Evolutionary conservation across 2,888 invertebrate genomes (phyloP).

Genomic region (Metallyticus violacea): DNA sequence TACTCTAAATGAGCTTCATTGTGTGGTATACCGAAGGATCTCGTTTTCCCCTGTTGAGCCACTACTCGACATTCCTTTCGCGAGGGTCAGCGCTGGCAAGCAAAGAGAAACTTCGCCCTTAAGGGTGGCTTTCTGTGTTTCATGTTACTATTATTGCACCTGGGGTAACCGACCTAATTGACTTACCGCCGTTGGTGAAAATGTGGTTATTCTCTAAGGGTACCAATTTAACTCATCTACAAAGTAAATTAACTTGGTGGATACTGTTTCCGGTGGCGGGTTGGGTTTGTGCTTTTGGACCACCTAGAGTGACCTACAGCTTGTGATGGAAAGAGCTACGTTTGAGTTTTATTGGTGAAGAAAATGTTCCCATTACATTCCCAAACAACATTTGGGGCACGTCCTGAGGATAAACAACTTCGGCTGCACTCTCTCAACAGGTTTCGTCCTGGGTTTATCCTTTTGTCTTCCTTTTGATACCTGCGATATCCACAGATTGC

Average conservation of each 20-base stretch:
- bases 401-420: too few species aligned
- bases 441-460: too few species aligned
- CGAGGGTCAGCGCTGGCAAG: not conserved
- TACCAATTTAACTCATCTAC: not conserved
- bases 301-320: not conserved
- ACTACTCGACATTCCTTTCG: not conserved
- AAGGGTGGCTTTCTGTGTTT: not conserved
- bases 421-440: too few species aligned
- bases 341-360: too few species aligned
- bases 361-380: too few species aligned
- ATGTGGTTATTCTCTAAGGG: not conserved
- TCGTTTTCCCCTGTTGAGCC: not conserved
- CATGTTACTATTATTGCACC: not conserved
- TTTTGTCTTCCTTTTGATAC: too few species aligned
- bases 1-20: not conserved
- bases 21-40: not conserved
- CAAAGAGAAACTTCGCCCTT: not conserved
- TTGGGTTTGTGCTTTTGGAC: not conserved
- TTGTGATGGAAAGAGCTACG: too few species aligned
- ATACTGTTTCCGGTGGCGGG: too few species aligned
- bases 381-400: too few species aligned
- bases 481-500: too few species aligned
- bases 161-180: not conserved
- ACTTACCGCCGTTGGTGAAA: not conserved
- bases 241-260: not conserved